These are phyloP conservation scores for Tipula unca DNA, from an alignment of 2,888 invertebrate species.

Conservation along the genomic window DNA sequence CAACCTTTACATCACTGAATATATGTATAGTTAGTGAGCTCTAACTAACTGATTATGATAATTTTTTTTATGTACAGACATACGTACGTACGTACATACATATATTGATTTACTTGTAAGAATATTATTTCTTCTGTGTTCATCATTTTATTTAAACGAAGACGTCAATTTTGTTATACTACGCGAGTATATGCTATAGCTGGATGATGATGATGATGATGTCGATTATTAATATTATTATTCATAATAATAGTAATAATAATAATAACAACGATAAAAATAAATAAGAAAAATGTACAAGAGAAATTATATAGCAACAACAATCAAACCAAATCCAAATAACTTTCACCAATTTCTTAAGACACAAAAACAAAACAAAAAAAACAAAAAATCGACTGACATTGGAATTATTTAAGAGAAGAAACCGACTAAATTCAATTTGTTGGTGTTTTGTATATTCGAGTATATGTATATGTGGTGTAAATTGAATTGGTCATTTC, in stretches of 20 bases:
- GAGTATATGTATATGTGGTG: neutral
- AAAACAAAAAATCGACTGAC: neutral
- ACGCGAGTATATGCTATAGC: neutral
- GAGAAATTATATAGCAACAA: neutral
- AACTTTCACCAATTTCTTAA: slow-evolving; percentile 14
- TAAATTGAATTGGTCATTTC: neutral
- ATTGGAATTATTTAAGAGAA: neutral
- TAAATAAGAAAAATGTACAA: neutral
- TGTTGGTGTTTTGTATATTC: neutral
- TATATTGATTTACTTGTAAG: neutral
- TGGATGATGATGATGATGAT: neutral
- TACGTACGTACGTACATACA: too few relatives aligned
- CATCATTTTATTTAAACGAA: neutral
- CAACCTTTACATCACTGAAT: neutral
- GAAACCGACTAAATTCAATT: neutral
- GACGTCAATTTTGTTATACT: neutral
- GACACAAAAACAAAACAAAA: neutral
- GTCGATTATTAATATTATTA: neutral
- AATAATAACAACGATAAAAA: neutral
- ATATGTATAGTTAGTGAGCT: neutral
- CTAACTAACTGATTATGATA: neutral
- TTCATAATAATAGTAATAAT: neutral
- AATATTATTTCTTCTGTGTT: neutral
- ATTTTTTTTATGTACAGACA: neutral
- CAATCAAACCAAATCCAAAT: neutral